Percentiles rank a stretch among this genome's conserved stretches.
phyloP scores from a whole-genome alignment of 2,888 invertebrate genomes.

The Drosophila formosana region DNA sequence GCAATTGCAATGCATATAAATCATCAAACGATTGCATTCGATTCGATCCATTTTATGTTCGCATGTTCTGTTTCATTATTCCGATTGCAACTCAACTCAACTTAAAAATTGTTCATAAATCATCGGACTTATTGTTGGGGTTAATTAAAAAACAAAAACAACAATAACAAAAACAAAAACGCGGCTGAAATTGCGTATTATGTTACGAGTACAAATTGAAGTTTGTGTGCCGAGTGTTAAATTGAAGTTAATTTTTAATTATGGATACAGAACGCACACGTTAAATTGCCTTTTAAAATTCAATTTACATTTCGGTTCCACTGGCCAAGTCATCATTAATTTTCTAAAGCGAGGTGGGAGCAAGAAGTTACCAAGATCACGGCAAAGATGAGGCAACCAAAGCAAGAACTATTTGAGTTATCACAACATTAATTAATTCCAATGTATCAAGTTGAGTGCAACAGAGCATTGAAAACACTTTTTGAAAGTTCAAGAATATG shows the following conservation, averaged over 20 bases:
- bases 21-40: slow-evolving; percentile 46
- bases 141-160: slow-evolving; percentile 47
- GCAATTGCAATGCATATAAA: slow-evolving; percentile 54
- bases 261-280: slow-evolving; percentile 56
- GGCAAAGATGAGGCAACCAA: background rate
- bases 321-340: slow-evolving; percentile 48
- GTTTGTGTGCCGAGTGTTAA: slow-evolving; percentile 68
- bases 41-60: slow-evolving; percentile 9
- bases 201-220: slow-evolving; percentile 50
- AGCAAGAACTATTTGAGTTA: background rate
- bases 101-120: slow-evolving; percentile 44
- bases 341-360: slow-evolving; percentile 40
- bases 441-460: background rate
- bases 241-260: slow-evolving; percentile 79
- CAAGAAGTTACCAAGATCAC: slow-evolving; percentile 20
- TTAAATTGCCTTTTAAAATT: slow-evolving; percentile 81
- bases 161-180: background rate
- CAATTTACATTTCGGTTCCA: slow-evolving; percentile 74
- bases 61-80: slow-evolving; percentile 16
- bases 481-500: background rate
- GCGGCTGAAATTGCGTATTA: slow-evolving; percentile 49
- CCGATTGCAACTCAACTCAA: slow-evolving; percentile 37
- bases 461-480: background rate
- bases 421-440: background rate
- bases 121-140: slow-evolving; percentile 43